Evolutionary conservation across 2,888 invertebrate genomes (phyloP).

Genomic region (Drosophila dives): DNA sequence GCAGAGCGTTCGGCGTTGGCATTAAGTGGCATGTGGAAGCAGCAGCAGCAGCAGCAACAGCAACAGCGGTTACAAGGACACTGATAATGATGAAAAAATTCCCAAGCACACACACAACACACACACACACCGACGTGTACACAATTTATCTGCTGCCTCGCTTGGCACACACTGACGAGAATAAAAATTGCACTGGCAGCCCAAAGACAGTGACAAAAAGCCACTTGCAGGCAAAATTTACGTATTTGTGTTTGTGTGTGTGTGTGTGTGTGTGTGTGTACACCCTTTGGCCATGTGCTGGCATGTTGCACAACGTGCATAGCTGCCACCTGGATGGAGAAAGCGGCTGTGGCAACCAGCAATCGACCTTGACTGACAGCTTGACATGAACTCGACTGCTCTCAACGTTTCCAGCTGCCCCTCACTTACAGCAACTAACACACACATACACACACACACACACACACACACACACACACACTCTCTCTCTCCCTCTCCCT

Average conservation of each 20-base stretch:
- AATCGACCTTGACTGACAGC: constrained; percentile 80
- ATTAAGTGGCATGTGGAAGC: constrained; percentile 80
- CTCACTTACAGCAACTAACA: not conserved
- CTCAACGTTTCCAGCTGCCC: constrained; percentile 47
- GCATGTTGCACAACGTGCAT: constrained; percentile 53
- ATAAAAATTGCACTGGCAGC: constrained; percentile 76
- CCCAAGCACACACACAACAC: constrained; percentile 41
- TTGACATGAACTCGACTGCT: constrained; percentile 77
- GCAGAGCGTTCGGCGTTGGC: constrained; percentile 77
- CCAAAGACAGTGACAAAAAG: constrained; percentile 76
- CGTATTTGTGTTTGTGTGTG: constrained; percentile 2
- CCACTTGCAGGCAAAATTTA: constrained; percentile 61
- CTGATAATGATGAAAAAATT: constrained; percentile 78
- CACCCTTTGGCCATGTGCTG: constrained; percentile 35
- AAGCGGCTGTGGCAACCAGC: constrained; percentile 32
- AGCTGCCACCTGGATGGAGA: constrained; percentile 44
- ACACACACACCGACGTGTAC: constrained; percentile 20
- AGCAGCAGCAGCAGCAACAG: constrained; percentile 13
- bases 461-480: too few relatives aligned
- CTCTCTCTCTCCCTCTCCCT: not conserved
- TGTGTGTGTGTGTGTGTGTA: constrained; percentile 17
- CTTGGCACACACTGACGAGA: constrained; percentile 48
- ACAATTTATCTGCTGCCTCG: constrained; percentile 52
- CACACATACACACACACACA: not conserved
- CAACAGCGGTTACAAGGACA: constrained; percentile 64